Evolutionary conservation across 2,113 vertebrate species (phyloP), one percentile per base, ranked within the genome.

Genomic region (Tamias sibiricus): DNA sequence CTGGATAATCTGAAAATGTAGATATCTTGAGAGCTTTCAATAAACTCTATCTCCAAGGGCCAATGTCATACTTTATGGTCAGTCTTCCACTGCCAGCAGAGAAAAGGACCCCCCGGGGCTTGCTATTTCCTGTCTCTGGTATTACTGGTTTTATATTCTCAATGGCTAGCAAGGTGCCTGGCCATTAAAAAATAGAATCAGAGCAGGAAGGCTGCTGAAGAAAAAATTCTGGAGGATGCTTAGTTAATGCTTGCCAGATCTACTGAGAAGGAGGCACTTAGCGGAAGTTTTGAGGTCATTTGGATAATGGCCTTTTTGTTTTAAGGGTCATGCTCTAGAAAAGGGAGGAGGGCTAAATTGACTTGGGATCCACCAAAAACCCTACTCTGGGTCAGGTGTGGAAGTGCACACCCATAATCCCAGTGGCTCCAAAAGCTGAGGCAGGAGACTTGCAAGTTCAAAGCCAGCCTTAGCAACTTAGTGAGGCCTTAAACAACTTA

Each of bases 251-350:
- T 86, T 40, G 75, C 74, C 68, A 86, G 74, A 71, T 57, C 40
- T 47, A 42, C n/a, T 42, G 8, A 32, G 54, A 82, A 86, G 49
- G 54, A 96, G 37, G 22, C 44, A 9, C 26, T 66, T 79, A 42
- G 40, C 17, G 14, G 20, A 82, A 68, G 3, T 44, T 52, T 85
- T 49, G 37, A 94, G 54, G 28, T 62, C 5, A 11, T 71, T 79
- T 86, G 84, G 69, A 69, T 91, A 92, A 59, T 66, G 89, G 26
- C 20, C 19, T 79, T 96, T 77, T 10, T 72, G 11, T 72, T 92
- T 72, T 40, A 52, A 35, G 32, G 54, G 17, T 28, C 2, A 24
- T 40, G 52, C 12, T n/a, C 37, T 66, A 40, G 35, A 32, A 80
- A 84, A 81, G 44, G 57, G 26, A 84, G 24, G 44, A 62, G 24